A percentile compares a stretch with the other conserved stretches of the same genome.
phyloP scores from a whole-genome alignment of 1,140 invertebrate genomes.

The Probaryconus sp. region DNA sequence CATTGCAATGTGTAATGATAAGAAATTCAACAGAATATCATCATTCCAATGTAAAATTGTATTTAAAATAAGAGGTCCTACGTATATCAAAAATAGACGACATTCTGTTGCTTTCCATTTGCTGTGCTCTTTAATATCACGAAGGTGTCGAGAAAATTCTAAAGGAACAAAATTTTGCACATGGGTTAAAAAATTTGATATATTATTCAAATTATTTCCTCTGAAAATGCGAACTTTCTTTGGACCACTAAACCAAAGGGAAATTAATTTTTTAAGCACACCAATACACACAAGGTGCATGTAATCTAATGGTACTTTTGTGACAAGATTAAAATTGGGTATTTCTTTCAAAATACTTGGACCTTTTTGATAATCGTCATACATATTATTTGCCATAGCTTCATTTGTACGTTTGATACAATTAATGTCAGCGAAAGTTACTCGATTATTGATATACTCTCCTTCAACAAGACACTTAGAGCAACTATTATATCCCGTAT shows the following conservation, averaged over 20 bases:
- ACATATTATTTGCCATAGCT: background rate
- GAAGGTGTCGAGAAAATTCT: constrained; percentile 8
- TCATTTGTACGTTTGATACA: constrained; percentile 11
- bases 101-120: constrained; percentile 55
- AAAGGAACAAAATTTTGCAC: background rate
- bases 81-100: constrained; percentile 43
- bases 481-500: constrained; percentile 46
- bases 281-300: constrained; percentile 22
- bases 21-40: too few relatives aligned
- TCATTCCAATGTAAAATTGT: too few relatives aligned
- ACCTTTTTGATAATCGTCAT: constrained; percentile 18
- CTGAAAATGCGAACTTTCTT: background rate
- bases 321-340: constrained; percentile 18
- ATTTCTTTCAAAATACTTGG: constrained; percentile 19
- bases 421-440: constrained; percentile 7
- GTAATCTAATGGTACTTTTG: constrained; percentile 19
- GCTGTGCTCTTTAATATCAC: constrained; percentile 14
- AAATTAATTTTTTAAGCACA: constrained; percentile 5
- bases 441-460: background rate
- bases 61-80: too few relatives aligned
- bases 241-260: background rate
- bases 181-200: background rate
- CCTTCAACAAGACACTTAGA: constrained; percentile 36
- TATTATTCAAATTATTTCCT: background rate
- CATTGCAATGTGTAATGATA: too few relatives aligned